Conservation (phyloP, 2,113 vertebrate species). For the Cheirogaleus medius region DNA sequence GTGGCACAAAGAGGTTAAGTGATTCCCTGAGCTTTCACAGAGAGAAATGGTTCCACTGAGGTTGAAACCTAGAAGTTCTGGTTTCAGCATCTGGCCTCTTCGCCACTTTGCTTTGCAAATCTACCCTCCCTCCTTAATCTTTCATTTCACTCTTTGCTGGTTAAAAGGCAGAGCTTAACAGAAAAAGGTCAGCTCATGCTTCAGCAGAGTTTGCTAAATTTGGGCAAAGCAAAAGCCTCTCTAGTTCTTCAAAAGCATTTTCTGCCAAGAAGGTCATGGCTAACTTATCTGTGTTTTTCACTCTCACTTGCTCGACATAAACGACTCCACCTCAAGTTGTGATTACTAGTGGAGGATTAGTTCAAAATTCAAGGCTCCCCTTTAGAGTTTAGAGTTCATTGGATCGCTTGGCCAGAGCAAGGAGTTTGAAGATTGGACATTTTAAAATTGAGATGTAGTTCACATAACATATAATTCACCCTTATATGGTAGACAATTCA, state of each 20-base stretch:
- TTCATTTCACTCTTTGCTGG: background rate
- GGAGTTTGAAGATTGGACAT: background rate
- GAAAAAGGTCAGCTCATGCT: background rate
- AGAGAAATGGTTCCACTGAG: background rate
- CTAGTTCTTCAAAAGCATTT: background rate
- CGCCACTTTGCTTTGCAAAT: background rate
- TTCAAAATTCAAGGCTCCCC: background rate
- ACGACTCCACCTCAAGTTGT: background rate
- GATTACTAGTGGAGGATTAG: background rate
- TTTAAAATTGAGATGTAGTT: background rate
- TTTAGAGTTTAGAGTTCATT: background rate
- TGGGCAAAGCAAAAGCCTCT: background rate
- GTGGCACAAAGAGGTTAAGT: background rate
- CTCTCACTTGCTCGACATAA: background rate
- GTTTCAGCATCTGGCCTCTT: background rate
- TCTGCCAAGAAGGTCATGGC: background rate
- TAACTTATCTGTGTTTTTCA: background rate
- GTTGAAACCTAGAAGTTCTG: background rate
- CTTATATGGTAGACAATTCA: background rate
- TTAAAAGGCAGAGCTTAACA: background rate
- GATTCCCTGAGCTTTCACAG: background rate
- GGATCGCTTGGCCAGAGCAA: background rate
- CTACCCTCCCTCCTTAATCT: background rate
- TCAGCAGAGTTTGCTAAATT: background rate
- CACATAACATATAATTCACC: background rate